phyloP scores from a whole-genome alignment of 1,140 invertebrate genomes.

The Papilio glaucus region DNA sequence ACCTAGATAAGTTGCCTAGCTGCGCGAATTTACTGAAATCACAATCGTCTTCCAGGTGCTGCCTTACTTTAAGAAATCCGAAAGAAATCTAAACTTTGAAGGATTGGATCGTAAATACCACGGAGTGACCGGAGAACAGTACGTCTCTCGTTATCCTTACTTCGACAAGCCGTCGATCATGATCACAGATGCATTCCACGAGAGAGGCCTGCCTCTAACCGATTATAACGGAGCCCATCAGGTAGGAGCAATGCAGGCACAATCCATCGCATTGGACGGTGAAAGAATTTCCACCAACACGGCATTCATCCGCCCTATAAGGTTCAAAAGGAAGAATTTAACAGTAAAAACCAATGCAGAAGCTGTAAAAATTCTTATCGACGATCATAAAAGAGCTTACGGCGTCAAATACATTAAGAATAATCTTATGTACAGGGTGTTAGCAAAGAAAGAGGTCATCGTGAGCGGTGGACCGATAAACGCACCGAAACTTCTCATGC shows the following conservation, averaged over 20 bases:
- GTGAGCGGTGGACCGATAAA: constrained; percentile 87
- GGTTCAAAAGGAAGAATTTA: constrained; percentile 88
- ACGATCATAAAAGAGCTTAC: constrained; percentile 86
- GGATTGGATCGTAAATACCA: constrained; percentile 82
- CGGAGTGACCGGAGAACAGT: constrained; percentile 84
- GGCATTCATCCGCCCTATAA: constrained; percentile 90
- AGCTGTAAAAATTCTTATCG: constrained; percentile 88
- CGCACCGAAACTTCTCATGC: constrained; percentile 88
- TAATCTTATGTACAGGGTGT: constrained; percentile 79
- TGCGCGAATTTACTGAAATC: no score
- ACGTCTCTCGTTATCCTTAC: constrained; percentile 85
- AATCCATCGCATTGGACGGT: constrained; percentile 84
- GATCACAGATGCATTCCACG: constrained; percentile 84
- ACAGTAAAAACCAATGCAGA: constrained; percentile 87
- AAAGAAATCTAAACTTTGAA: constrained; percentile 85
- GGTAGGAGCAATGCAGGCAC: constrained; percentile 84
- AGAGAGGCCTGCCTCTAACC: constrained; percentile 80
- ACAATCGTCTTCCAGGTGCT: constrained; percentile 85
- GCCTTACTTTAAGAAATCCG: constrained; percentile 91
- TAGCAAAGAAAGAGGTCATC: constrained; percentile 87
- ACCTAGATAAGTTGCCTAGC: no score
- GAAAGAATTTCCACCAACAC: constrained; percentile 88
- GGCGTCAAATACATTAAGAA: constrained; percentile 86
- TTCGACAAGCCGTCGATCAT: constrained; percentile 83
- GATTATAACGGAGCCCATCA: constrained; percentile 84